Conservation (phyloP, 2,888 invertebrate species). For the Scrobipalpa costella region DNA sequence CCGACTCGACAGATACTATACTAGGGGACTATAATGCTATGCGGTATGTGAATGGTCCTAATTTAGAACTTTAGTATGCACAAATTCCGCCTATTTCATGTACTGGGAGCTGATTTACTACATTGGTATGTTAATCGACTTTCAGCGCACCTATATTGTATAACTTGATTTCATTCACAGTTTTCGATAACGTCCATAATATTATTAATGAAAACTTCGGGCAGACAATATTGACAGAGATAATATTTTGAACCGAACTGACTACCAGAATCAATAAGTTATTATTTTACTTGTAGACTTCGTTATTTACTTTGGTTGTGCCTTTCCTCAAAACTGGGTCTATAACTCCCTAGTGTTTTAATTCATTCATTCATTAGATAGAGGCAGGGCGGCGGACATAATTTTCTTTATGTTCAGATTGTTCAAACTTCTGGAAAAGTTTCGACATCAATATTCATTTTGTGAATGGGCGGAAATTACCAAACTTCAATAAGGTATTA, state of each 20-base stretch:
- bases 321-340: background rate
- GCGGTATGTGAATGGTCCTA: background rate
- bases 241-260: background rate
- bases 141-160: background rate
- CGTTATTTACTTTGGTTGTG: background rate
- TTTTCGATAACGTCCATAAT: background rate
- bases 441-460: conserved; percentile 28
- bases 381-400: background rate
- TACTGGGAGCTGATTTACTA: background rate
- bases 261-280: background rate
- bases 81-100: conserved; percentile 15
- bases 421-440: conserved; percentile 14
- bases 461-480: conserved; percentile 18
- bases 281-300: background rate
- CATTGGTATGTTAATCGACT: conserved; percentile 1
- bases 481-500: conserved; percentile 19
- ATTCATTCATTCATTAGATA: background rate
- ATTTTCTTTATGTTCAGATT: conserved; percentile 20
- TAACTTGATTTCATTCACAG: conserved; percentile 1
- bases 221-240: background rate
- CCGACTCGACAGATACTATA: too few species aligned
- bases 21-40: too few species aligned
- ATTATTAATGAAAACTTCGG: background rate
- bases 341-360: background rate
- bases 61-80: background rate